These are phyloP conservation scores for Pachydiplax longipennis DNA, from an alignment of 2,888 invertebrate species.

Conservation along the genomic window DNA sequence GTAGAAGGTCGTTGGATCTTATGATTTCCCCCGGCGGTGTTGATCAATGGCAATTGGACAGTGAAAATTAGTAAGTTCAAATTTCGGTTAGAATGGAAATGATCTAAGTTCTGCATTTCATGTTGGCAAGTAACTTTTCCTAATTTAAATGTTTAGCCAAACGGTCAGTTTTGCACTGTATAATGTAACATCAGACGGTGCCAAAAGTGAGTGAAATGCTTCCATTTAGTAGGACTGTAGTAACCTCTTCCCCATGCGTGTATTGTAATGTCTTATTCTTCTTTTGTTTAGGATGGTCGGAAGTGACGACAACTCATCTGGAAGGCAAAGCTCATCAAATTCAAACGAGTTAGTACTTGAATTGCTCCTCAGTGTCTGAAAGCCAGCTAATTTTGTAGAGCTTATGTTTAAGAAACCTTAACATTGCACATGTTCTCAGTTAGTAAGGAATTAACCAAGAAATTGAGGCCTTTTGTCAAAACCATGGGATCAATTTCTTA, in stretches of 20 bases:
- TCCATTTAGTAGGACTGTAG: constrained; percentile 41
- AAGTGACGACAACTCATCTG: constrained; percentile 49
- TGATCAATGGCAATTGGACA: constrained; percentile 28
- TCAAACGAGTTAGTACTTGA: constrained; percentile 51
- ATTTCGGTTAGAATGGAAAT: not conserved
- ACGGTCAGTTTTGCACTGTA: constrained; percentile 11
- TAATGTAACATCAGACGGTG: constrained; percentile 48
- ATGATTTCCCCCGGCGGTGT: constrained; percentile 27
- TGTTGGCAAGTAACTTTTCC: constrained; percentile 16
- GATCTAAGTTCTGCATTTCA: constrained; percentile 12
- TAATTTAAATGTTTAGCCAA: not conserved
- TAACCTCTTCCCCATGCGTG: constrained; percentile 46
- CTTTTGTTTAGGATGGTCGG: constrained; percentile 51
- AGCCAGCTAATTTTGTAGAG: constrained; percentile 47
- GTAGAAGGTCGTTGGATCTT: constrained; percentile 37
- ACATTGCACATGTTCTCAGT: constrained; percentile 36
- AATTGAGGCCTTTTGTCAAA: constrained; percentile 17
- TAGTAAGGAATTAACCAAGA: constrained; percentile 28
- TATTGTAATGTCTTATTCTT: constrained; percentile 47
- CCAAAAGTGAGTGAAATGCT: constrained; percentile 48
- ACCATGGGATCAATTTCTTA: constrained; percentile 20
- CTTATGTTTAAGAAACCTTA: constrained; percentile 43
- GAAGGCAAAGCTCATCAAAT: constrained; percentile 50
- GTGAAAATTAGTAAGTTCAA: constrained; percentile 32
- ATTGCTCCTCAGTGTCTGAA: constrained; percentile 48